Conservation (phyloP, 2,797 vertebrate genomes). For the Pagetopsis macropterus region DNA sequence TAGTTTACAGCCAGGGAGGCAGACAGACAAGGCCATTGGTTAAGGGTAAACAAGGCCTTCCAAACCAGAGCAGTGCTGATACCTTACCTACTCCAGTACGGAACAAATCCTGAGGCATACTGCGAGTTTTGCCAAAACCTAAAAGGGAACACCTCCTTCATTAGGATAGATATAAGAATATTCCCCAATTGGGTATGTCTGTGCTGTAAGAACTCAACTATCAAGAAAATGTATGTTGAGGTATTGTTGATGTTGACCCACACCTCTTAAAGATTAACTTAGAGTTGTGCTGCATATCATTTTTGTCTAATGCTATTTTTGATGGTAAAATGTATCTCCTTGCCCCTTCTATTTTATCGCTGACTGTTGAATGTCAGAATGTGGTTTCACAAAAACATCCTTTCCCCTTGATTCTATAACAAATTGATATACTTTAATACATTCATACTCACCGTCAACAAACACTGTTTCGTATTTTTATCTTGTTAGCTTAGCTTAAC, state of each 20-base stretch:
- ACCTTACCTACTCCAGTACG: slow-evolving; percentile 79
- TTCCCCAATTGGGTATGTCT: background rate
- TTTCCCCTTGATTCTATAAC: background rate
- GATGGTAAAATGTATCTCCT: background rate
- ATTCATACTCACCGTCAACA: too few species aligned
- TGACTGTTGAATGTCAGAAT: background rate
- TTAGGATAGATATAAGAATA: slow-evolving; percentile 53
- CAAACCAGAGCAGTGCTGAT: slow-evolving; percentile 52
- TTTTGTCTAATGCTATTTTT: background rate
- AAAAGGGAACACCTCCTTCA: slow-evolving; percentile 73
- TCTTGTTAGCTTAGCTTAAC: background rate
- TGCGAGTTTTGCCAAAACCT: slow-evolving; percentile 82
- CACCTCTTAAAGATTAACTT: too few species aligned
- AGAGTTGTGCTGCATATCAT: background rate
- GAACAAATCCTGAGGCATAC: slow-evolving; percentile 81
- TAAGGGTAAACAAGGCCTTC: slow-evolving; percentile 51
- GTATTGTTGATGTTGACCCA: background rate
- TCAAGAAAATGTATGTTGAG: background rate
- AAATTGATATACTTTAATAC: too few species aligned
- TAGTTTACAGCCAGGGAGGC: slow-evolving; percentile 69
- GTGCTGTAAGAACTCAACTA: background rate
- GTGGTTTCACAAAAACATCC: background rate
- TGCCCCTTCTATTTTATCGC: background rate
- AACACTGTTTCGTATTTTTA: too few species aligned
- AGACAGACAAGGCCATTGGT: slow-evolving; percentile 56